Evolutionary conservation across 2,797 vertebrate genomes (phyloP).

Genomic region (Diplodus puntazzo): DNA sequence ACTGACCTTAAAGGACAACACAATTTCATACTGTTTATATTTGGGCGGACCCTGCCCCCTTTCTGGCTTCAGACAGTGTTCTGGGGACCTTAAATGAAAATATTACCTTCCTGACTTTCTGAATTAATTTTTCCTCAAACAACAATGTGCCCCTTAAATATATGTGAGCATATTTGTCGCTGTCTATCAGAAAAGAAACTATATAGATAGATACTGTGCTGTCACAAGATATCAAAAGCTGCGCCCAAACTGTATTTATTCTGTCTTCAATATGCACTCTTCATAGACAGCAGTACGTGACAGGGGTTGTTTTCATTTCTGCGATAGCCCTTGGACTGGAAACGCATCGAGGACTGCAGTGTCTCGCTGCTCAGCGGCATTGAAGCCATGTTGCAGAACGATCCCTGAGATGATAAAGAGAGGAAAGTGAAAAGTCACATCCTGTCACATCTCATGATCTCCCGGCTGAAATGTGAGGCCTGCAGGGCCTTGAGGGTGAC

Average conservation of each 20-base stretch:
- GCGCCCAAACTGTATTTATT: neutral
- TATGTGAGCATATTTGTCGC: neutral
- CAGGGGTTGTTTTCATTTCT: slow-evolving; percentile 56
- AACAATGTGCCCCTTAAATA: too few relatives aligned
- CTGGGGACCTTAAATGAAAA: too few relatives aligned
- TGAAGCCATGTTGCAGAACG: slow-evolving; percentile 71
- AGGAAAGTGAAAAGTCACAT: slow-evolving; percentile 85
- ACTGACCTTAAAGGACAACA: too few relatives aligned
- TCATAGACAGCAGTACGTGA: slow-evolving; percentile 40
- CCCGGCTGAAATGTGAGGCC: slow-evolving; percentile 80
- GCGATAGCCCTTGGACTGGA: slow-evolving; percentile 44
- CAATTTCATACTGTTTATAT: too few relatives aligned
- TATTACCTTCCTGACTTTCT: too few relatives aligned
- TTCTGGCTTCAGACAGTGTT: too few relatives aligned
- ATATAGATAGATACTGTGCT: neutral
- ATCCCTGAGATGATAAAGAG: slow-evolving; percentile 84
- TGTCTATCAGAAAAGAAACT: slow-evolving; percentile 2
- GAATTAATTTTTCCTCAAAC: too few relatives aligned
- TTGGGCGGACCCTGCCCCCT: too few relatives aligned
- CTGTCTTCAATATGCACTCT: neutral
- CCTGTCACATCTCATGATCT: slow-evolving; percentile 83
- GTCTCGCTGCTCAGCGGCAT: slow-evolving; percentile 57
- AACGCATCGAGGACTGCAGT: slow-evolving; percentile 51
- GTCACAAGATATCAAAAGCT: neutral
- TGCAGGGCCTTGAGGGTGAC: slow-evolving; percentile 80